Evolutionary conservation across 2,113 vertebrate species (phyloP).

Genomic region (Spermophilus dauricus): DNA sequence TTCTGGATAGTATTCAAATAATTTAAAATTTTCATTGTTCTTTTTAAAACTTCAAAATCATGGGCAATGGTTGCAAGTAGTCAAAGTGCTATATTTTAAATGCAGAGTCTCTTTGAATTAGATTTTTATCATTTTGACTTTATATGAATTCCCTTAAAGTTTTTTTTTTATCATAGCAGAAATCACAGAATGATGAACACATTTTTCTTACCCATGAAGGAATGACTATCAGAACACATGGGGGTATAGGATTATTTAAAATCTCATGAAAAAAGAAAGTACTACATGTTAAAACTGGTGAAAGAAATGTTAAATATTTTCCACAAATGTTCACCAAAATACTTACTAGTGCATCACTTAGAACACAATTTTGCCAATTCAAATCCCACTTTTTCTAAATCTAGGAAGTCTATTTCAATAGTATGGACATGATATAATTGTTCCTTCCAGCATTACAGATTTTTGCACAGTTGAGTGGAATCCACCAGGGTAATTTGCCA

Average conservation of each 20-base stretch:
- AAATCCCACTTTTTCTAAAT: conserved; percentile 57
- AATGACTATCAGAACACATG: conserved; percentile 45
- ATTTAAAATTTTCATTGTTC: neutral
- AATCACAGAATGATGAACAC: conserved; percentile 40
- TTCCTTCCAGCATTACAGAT: conserved; percentile 55
- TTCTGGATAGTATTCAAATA: neutral
- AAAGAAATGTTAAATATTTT: conserved; percentile 2
- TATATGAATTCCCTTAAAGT: conserved; percentile 19
- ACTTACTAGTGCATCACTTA: conserved; percentile 41
- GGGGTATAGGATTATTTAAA: neutral
- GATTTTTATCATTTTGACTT: conserved; percentile 20
- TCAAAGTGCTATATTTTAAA: conserved; percentile 57
- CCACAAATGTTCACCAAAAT: conserved; percentile 39
- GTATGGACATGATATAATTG: conserved; percentile 57
- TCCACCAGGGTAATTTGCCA: conserved; percentile 63
- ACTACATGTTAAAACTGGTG: neutral
- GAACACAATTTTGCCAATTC: conserved; percentile 24
- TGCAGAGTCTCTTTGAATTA: neutral
- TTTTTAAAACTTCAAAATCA: conserved; percentile 27
- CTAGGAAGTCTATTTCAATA: conserved; percentile 64
- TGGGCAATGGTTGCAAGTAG: conserved; percentile 52
- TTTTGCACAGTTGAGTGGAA: conserved; percentile 61
- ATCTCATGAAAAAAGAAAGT: neutral
- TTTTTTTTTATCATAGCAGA: conserved; percentile 35
- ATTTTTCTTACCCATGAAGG: conserved; percentile 47